Conservation (phyloP, 2,888 invertebrate species). For the Stictocephala bisonia region DNA sequence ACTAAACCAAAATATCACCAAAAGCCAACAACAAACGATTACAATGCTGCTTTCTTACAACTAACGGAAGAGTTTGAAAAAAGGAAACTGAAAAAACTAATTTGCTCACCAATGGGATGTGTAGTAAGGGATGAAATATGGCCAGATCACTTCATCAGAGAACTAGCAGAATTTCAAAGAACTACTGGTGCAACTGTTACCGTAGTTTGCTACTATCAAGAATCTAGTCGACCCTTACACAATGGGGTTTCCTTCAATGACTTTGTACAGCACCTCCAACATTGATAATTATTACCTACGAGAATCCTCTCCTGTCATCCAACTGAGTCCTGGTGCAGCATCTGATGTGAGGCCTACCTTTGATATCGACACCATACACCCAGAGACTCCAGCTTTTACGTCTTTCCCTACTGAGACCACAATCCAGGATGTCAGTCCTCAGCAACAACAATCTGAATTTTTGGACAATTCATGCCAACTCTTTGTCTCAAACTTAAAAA, state of each 20-base stretch:
- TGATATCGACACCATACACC: no score
- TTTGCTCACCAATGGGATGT: constrained; percentile 15
- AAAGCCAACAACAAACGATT: background rate
- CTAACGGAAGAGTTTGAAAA: constrained; percentile 2
- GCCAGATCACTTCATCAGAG: constrained; percentile 1
- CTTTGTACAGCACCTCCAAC: constrained; percentile 4
- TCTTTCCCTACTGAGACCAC: no score
- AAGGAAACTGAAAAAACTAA: constrained; percentile 14
- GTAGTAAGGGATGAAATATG: constrained; percentile 12
- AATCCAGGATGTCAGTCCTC: no score
- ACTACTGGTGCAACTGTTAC: background rate
- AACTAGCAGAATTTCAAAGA: background rate
- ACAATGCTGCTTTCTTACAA: background rate
- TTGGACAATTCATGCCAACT: no score
- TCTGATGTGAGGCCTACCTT: no score
- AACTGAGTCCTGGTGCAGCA: no score
- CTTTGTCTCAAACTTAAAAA: no score
- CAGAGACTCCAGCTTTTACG: no score
- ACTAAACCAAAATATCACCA: background rate
- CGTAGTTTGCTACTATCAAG: constrained; percentile 13
- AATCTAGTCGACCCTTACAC: background rate
- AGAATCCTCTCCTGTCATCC: no score
- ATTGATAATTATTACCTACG: background rate
- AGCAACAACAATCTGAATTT: no score
- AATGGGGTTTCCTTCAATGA: constrained; percentile 3